Conservation (phyloP, 2,888 invertebrate species). For the Latrodectus hesperus region DNA sequence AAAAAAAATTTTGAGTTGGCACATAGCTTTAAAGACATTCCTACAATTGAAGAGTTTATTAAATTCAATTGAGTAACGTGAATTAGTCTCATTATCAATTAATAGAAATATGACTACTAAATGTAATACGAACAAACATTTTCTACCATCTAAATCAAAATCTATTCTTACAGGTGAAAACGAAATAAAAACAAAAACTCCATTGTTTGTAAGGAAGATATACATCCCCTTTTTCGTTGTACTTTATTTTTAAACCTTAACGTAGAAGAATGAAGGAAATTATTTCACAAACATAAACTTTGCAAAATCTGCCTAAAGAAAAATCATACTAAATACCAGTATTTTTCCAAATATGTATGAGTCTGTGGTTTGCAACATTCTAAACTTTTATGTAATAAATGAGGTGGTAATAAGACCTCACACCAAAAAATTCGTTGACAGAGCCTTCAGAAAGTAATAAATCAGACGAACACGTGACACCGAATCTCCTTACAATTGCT, state of each 20-base stretch:
- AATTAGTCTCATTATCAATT: constrained; percentile 3
- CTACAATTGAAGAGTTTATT: constrained; percentile 17
- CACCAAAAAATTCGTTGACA: not conserved
- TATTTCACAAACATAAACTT: not conserved
- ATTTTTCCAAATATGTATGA: not conserved
- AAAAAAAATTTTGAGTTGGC: not conserved
- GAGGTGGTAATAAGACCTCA: not conserved
- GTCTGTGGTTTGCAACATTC: not conserved
- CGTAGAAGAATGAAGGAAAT: not conserved
- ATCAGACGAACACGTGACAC: not conserved
- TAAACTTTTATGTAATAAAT: not conserved
- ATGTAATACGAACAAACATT: not conserved
- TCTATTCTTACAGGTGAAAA: not conserved
- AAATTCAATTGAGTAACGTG: constrained; percentile 1
- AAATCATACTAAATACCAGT: not conserved
- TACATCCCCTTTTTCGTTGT: not conserved
- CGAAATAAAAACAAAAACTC: not conserved
- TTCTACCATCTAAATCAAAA: not conserved
- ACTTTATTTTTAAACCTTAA: not conserved
- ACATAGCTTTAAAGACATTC: constrained; percentile 5
- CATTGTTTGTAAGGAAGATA: not conserved
- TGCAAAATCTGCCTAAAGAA: not conserved
- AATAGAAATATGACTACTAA: constrained; percentile 3
- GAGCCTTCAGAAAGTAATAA: not conserved
- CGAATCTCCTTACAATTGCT: not conserved